phyloP scores from a whole-genome alignment of 1,140 invertebrate species.

The Paramacrobiotus metropolitanus region DNA sequence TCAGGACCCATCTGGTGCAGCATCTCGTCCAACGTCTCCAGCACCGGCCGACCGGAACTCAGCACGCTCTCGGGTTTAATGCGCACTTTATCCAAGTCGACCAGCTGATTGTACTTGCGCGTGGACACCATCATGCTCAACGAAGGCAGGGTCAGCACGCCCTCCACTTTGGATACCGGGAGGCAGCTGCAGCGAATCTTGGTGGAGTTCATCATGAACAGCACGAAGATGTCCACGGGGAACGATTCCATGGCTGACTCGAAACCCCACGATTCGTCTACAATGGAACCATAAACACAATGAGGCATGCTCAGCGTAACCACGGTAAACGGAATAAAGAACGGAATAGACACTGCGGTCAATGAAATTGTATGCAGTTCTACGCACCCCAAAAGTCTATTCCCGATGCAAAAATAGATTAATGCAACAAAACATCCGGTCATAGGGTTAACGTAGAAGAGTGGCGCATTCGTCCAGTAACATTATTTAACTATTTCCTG shows the following conservation, averaged over 20 bases:
- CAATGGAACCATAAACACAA: too few relatives aligned
- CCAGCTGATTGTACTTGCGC: constrained; percentile 19
- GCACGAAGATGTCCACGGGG: constrained; percentile 93
- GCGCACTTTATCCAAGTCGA: constrained; percentile 13
- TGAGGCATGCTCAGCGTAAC: too few relatives aligned
- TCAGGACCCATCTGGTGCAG: not conserved
- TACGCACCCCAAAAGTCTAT: too few relatives aligned
- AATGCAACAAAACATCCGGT: too few relatives aligned
- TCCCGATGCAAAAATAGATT: too few relatives aligned
- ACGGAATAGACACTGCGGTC: too few relatives aligned
- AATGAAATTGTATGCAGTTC: too few relatives aligned
- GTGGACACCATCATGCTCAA: constrained; percentile 41
- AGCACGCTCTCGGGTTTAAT: constrained; percentile 10
- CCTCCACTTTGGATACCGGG: constrained; percentile 81
- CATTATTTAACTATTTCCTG: too few relatives aligned
- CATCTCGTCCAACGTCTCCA: not conserved
- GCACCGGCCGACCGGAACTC: constrained; percentile 16
- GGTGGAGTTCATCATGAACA: constrained; percentile 90
- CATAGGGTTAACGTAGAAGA: too few relatives aligned
- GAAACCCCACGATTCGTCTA: constrained; percentile 7
- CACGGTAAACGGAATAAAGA: too few relatives aligned
- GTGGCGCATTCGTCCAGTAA: too few relatives aligned
- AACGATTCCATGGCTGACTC: constrained; percentile 35
- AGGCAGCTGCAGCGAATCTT: constrained; percentile 84
- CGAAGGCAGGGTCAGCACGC: constrained; percentile 78